Evolutionary conservation across 2,113 vertebrate genomes (phyloP).

Genomic region (Edolisoma coerulescens): DNA sequence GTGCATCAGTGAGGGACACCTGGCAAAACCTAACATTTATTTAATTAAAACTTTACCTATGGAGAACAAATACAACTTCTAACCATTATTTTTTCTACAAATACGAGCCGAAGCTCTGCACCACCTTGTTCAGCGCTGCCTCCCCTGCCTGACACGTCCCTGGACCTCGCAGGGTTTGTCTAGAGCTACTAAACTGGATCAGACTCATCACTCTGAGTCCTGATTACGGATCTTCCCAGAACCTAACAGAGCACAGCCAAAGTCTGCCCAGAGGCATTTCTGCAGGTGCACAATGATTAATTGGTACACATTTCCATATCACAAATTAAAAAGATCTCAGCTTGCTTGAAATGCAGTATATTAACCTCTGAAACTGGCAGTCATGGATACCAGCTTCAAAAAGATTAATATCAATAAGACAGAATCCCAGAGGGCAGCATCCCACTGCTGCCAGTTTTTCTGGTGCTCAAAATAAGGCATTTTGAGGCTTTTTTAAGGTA

Average conservation of each 20-base stretch:
- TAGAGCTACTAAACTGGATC: background rate
- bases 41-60: background rate
- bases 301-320: background rate
- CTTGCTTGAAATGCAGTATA: background rate
- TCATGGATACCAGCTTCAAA: constrained; percentile 50
- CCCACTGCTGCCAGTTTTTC: background rate
- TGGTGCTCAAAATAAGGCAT: background rate
- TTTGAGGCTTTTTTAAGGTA: background rate
- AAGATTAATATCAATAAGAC: background rate
- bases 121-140: background rate
- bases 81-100: background rate
- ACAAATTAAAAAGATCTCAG: background rate
- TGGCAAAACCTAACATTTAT: background rate
- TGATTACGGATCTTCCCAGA: background rate
- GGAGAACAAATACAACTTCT: background rate
- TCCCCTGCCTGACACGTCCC: background rate
- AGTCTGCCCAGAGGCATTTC: background rate
- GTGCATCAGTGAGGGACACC: background rate
- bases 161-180: background rate
- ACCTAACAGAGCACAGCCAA: background rate
- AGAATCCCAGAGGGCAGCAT: background rate
- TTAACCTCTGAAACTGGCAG: constrained; percentile 35
- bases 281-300: constrained; percentile 24
- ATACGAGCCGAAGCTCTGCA: background rate
- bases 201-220: background rate